Evolutionary conservation across 53 echinoderm and acorn worm species (phyloP), one percentile per base, ranked within the genome.

Genomic region (Actinopyga echinites): DNA sequence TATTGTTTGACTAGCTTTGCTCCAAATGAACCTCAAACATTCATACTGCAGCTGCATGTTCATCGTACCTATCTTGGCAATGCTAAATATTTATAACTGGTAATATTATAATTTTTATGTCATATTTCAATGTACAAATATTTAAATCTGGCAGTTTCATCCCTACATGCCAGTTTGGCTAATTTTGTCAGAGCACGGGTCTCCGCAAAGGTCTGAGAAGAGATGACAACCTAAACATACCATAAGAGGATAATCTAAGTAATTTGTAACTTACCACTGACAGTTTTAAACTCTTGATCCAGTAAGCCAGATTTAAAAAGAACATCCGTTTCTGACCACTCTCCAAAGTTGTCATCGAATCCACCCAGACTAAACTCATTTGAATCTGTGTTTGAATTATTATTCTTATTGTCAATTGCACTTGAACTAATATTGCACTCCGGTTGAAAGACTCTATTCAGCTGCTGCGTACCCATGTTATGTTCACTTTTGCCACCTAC

Each of bases 201-300:
- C 1, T 9, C 12, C 8, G 44, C 11, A 9, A 3, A 8, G 44
- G 11, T 44, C n/a, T n/a, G n/a, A n/a, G n/a, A n/a, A n/a, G n/a
- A n/a, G n/a, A n/a, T n/a, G n/a, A n/a, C n/a, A n/a, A 64, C 8
- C n/a, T n/a, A 64, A 10, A 19, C 34, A 26, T 21, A 74, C 3
- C 26, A 44, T 13, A 44, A 11, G 8, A 44, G 44, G 44, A 44
- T 13, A 44, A 7, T 61, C 17, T 4, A 6, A 29, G n/a, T 5
- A 62, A 4, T 59, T 59, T 59, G 4, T 26, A 28, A 45, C 80
- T 81, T 71, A 94, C 94, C 94, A 56, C 80, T 89, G 0, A 94
- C 87, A 30, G 94, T 91, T 69, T 92, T 94, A 77, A 94, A 94
- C 58, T 91, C 92, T 30, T 84, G 78, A 81, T 92, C 92, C 5